These are phyloP conservation scores for Micromys minutus DNA, from an alignment of 2,113 vertebrate genomes.

Conservation along the genomic window DNA sequence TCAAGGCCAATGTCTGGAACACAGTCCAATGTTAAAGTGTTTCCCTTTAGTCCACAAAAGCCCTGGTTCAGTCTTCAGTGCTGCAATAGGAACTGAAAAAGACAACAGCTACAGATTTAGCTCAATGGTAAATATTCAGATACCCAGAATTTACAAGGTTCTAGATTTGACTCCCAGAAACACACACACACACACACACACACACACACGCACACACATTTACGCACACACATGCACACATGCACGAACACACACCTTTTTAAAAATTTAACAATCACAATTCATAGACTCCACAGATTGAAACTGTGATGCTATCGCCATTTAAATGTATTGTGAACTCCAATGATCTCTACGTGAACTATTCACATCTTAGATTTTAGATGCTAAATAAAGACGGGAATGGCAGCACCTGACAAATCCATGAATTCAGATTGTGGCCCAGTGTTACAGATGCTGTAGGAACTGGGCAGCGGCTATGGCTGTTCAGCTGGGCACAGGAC, in stretches of 20 bases:
- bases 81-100: background rate
- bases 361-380: background rate
- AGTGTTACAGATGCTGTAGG: background rate
- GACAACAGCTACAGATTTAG: background rate
- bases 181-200: background rate
- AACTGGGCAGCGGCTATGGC: background rate
- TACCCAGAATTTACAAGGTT: background rate
- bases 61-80: background rate
- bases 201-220: background rate
- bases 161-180: background rate
- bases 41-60: background rate
- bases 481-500: background rate
- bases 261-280: background rate
- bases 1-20: background rate
- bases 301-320: background rate
- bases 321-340: background rate
- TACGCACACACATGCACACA: background rate
- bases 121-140: background rate
- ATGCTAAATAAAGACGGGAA: slow-evolving; percentile 24
- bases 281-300: slow-evolving; percentile 25
- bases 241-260: too few relatives aligned
- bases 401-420: background rate
- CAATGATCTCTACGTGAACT: background rate
- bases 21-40: background rate
- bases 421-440: background rate